Evolutionary conservation across 2,797 vertebrate species (phyloP), one percentile per base, ranked within the genome.

Genomic region (Tamandua tetradactyla): DNA sequence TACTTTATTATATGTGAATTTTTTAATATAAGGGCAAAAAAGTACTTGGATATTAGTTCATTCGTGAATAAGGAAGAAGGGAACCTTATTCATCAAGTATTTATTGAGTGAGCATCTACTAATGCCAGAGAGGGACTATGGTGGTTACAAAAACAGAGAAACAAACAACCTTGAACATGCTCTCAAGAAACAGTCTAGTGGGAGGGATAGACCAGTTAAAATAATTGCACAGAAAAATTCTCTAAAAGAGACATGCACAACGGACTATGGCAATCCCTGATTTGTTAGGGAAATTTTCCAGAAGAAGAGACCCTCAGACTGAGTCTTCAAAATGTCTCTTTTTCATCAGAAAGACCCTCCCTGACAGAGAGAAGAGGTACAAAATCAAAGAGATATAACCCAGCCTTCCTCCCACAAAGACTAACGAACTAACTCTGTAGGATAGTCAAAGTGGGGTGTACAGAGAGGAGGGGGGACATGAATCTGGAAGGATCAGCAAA

Each of bases 321-420:
- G 69, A 72, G 37, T 93, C 89, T 75, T 52, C 35, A 83, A 93
- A 87, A 83, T 44, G 47, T 83, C 47, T 79, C 47, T 15, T 14
- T 81, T 78, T 72, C 35, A n/a, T n/a, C 22, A n/a, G 32, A 61
- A 68, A 79, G 66, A 13, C 14, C 5, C 37, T 68, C 30, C 30
- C 7, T 11, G n/a, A 59, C 3, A n/a, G 79, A 82, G 10, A 75
- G 37, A 80, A 85, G 25, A 75, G 9, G 69, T 35, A 9, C 8
- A 76, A 76, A 76, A 25, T 40, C 61, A 47, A 62, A 94, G 61
- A n/a, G 44, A 37, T 37, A 30, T 47, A 23, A 62, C 59, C 40
- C n/a, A 72, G 22, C 0, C 25, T n/a, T 69, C 35, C 68, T 68
- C 44, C 32, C 42, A 68, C 37, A 57, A 57, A 3, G 17, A 40